A percentile compares a stretch with the other conserved stretches of the same genome.
Conservation (phyloP, 2,113 vertebrate genomes). For the Cyprinodon brontotheroides region DNA sequence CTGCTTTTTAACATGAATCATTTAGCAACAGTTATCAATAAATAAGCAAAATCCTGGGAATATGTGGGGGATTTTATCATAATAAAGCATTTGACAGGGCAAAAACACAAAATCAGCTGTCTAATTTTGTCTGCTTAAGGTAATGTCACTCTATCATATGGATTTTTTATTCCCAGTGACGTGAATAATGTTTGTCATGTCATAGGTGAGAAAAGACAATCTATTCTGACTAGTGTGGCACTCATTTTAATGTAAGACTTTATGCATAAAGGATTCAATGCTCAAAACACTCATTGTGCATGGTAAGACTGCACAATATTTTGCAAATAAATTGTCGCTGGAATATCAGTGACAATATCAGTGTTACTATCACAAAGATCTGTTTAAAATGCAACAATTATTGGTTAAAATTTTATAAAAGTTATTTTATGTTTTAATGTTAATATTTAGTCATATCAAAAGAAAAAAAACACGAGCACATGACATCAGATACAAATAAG, state of each 20-base stretch:
- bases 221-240: slow-evolving; percentile 46
- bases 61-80: slow-evolving; percentile 66
- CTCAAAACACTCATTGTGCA: no score
- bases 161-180: slow-evolving; percentile 48
- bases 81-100: slow-evolving; percentile 61
- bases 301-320: no score
- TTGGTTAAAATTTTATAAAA: no score
- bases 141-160: slow-evolving; percentile 71
- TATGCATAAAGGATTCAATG: neutral
- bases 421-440: no score
- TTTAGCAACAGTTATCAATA: slow-evolving; percentile 65
- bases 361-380: no score
- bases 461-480: no score
- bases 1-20: slow-evolving; percentile 67
- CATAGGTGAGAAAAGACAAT: slow-evolving; percentile 54
- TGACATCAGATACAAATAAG: no score
- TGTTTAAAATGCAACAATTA: no score
- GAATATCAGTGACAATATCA: no score
- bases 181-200: slow-evolving; percentile 49
- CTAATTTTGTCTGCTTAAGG: slow-evolving; percentile 74
- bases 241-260: slow-evolving; percentile 41
- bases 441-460: no score
- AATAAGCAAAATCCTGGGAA: slow-evolving; percentile 73
- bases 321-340: no score
- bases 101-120: slow-evolving; percentile 76